Percentiles rank a stretch among this genome's conserved stretches.
Evolutionary conservation across 2,797 vertebrate genomes (phyloP).

Genomic region (Crypturellus tataupa): DNA sequence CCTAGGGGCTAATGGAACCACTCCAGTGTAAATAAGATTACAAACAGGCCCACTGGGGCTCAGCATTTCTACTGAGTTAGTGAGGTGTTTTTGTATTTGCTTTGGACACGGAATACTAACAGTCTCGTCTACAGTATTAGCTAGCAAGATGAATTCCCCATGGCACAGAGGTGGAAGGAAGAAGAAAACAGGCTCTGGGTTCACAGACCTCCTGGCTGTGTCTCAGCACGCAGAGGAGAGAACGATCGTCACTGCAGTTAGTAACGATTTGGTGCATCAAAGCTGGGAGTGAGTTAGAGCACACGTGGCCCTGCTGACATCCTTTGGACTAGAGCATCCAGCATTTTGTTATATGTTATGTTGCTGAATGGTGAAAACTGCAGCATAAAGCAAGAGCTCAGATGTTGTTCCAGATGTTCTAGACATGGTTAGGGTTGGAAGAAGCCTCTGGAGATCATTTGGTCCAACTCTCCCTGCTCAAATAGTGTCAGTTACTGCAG

Average conservation of each 20-base stretch:
- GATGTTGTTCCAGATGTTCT: background rate
- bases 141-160: accelerated
- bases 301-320: accelerated
- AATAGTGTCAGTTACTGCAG: too few relatives aligned
- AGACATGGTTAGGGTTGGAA: too few relatives aligned
- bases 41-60: background rate
- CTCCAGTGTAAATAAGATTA: background rate
- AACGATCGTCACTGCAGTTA: background rate
- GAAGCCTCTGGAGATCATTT: too few relatives aligned
- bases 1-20: background rate
- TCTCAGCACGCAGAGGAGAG: background rate
- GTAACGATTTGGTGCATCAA: background rate
- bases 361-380: background rate
- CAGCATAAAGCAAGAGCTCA: accelerated
- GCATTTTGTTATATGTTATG: accelerated
- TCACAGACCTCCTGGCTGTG: background rate
- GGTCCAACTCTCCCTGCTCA: too few relatives aligned
- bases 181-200: background rate
- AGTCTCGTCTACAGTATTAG: background rate
- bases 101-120: background rate
- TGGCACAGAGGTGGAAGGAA: background rate
- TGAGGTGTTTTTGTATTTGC: background rate
- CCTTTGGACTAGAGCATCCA: background rate
- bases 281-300: background rate
- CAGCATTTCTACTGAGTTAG: background rate